Base-by-base conservation (phyloP, 2,888 invertebrate genomes). In the Xylota segnis region DNA sequence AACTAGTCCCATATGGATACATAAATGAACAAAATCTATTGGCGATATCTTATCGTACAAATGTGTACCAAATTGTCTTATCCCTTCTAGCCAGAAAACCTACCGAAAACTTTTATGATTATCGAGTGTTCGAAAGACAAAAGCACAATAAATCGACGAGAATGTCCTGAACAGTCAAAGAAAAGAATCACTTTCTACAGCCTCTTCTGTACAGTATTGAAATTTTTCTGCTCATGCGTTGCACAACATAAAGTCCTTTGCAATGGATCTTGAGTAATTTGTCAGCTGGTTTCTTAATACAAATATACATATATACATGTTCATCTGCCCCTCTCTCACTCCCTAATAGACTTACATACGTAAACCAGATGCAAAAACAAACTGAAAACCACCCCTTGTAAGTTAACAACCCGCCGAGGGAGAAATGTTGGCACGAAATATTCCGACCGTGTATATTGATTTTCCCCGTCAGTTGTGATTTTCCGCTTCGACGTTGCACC, bases 361-460 rank as follows among this genome's bases (percentile, higher is more conserved):
- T 23, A 10, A 43, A 43, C 12, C 18, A 40, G 5, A 9, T 32
- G 16, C 32, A 54, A 54, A 34, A 63, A 52, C 6, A 56, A 54
- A 65, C 10, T 14, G 6, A 12, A 66, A 52, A 75, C 34, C 65
- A 75, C 37, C 75, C 47, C 74, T 45, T 29, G 10, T 10, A 5
- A 70, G 43, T 14, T 61, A 29, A 18, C 61, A 56, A 12, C 50
- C 72, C 59, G 37, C 43, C 34, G 18, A 32, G 56, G 0, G 43
- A 40, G 59, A 75, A 47, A 47, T 29, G 10, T 83, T 83, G 71
- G 58, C 52, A 77, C 50, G 43, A 54, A 63, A 56, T 18, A 27
- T 45, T 34, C 59, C 45, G 29, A 12, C 9, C n/a, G n/a, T n/a
- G n/a, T 23, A 23, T 78, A 83, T 83, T 78, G 83, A 83, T 83